Conservation (phyloP, 2,888 invertebrate genomes). For the Orthosia gothica region DNA sequence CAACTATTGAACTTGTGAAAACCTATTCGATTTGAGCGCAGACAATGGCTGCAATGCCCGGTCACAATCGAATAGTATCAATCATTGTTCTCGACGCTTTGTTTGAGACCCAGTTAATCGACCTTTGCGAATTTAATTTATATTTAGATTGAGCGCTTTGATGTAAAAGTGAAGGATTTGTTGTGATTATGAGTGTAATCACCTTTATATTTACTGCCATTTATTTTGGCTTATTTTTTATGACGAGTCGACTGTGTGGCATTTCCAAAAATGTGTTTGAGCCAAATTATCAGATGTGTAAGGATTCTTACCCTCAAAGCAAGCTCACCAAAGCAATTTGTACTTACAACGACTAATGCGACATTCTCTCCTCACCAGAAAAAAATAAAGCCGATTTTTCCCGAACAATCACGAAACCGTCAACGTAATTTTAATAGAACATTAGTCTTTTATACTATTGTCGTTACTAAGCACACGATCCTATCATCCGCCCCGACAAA, state of each 20-base stretch:
- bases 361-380: conserved; percentile 17
- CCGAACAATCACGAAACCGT: conserved; percentile 63
- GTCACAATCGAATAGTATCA: conserved; percentile 58
- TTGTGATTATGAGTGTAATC: conserved; percentile 1
- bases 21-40: conserved; percentile 58
- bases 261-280: neutral
- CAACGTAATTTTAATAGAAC: conserved; percentile 70
- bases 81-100: conserved; percentile 59
- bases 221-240: conserved; percentile 7
- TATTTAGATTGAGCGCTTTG: conserved; percentile 41
- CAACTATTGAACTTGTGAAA: conserved; percentile 61
- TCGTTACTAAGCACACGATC: conserved; percentile 84
- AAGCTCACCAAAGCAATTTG: conserved; percentile 27
- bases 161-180: conserved; percentile 28
- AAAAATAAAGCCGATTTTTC: conserved; percentile 68
- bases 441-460: conserved; percentile 79
- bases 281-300: neutral
- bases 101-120: conserved; percentile 59
- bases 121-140: conserved; percentile 57
- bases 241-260: neutral
- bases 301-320: conserved; percentile 5
- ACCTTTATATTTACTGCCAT: neutral
- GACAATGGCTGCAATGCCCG: conserved; percentile 49
- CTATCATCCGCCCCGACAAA: conserved; percentile 86
- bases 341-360: conserved; percentile 5